A percentile compares a stretch with the other conserved stretches of the same genome.
Evolutionary conservation across 2,113 vertebrate genomes (phyloP).

Genomic region (Ailurus styani): DNA sequence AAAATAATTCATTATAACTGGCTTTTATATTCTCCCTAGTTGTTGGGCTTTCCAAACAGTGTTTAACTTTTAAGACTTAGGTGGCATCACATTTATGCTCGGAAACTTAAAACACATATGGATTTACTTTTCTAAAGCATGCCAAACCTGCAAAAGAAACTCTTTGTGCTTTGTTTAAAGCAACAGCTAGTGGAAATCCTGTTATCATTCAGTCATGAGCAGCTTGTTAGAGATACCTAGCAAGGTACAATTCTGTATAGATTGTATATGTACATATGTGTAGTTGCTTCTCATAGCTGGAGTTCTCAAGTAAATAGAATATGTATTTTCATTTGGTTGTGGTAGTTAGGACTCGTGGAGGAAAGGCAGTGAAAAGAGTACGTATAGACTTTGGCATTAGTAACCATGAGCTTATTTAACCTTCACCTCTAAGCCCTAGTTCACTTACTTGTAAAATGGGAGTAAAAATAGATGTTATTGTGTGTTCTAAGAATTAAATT

Average conservation of each 20-base stretch:
- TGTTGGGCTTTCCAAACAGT: neutral
- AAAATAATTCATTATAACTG: neutral
- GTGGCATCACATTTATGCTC: neutral
- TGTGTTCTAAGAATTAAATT: slow-evolving; percentile 29
- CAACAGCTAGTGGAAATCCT: slow-evolving; percentile 32
- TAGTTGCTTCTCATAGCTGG: neutral
- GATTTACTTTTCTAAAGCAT: slow-evolving; percentile 45
- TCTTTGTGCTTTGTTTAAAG: slow-evolving; percentile 57
- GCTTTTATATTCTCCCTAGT: slow-evolving; percentile 9
- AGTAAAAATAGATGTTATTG: slow-evolving; percentile 9
- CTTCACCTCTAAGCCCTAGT: neutral
- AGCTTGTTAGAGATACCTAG: slow-evolving; percentile 25
- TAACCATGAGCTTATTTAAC: neutral
- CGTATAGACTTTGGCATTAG: slow-evolving; percentile 6
- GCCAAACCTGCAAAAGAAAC: slow-evolving; percentile 33
- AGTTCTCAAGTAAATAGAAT: neutral
- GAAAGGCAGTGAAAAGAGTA: neutral
- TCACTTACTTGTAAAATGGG: slow-evolving; percentile 33
- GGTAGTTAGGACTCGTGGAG: neutral
- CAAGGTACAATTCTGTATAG: slow-evolving; percentile 14
- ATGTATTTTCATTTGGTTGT: slow-evolving; percentile 39
- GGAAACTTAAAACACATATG: slow-evolving; percentile 33
- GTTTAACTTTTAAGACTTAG: slow-evolving; percentile 38
- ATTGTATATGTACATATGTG: neutral
- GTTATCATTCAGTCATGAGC: neutral